Conservation (phyloP, 2,888 invertebrate species). For the Diadegma fenestrale region DNA sequence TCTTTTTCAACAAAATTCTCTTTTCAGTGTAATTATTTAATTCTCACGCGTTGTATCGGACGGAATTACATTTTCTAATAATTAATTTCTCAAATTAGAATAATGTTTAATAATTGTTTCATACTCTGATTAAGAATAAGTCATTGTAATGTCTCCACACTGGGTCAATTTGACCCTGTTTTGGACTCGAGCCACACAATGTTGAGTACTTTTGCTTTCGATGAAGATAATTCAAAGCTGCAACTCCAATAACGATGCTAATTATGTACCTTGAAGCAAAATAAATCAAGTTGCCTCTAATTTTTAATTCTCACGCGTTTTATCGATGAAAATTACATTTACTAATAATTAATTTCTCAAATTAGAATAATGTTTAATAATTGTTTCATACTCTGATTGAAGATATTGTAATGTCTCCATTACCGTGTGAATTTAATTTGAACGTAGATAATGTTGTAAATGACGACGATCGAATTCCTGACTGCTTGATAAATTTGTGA, state of each 20-base stretch:
- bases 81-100: background rate
- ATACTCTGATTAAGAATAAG: background rate
- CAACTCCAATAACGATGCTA: background rate
- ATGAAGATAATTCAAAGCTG: background rate
- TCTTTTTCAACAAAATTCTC: no score
- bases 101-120: background rate
- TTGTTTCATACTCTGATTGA: background rate
- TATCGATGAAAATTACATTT: background rate
- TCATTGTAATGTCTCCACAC: background rate
- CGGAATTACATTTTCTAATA: background rate
- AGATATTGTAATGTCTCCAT: background rate
- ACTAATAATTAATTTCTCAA: background rate
- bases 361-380: background rate
- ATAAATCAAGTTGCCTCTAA: background rate
- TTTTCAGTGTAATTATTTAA: background rate
- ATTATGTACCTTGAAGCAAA: background rate
- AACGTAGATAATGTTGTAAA: background rate
- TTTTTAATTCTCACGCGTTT: background rate
- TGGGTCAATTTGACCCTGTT: background rate
- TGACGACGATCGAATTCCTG: conserved; percentile 1
- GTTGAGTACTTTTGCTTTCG: background rate
- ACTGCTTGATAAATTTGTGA: conserved; percentile 28
- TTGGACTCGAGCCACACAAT: background rate
- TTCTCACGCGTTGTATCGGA: background rate
- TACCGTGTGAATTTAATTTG: background rate